These are phyloP conservation scores for Gandaritis pyraliata DNA, from an alignment of 2,888 invertebrate species.

Conservation along the genomic window DNA sequence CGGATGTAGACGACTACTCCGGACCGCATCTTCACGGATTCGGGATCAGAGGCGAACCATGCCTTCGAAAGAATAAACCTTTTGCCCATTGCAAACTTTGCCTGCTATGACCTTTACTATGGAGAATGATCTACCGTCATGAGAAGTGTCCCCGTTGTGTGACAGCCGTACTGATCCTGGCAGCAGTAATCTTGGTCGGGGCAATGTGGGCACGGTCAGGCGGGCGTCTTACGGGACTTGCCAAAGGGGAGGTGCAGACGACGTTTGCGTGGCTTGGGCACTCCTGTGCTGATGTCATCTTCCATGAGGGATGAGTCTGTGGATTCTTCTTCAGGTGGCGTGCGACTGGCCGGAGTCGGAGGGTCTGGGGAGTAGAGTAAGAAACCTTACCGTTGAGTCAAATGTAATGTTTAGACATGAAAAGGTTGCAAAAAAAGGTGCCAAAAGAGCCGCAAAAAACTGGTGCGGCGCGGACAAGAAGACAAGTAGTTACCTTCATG, in stretches of 20 bases:
- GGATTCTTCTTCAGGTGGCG: slow-evolving; percentile 87
- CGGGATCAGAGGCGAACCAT: too few species aligned
- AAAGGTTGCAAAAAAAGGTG: too few species aligned
- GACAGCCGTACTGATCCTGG: slow-evolving; percentile 29
- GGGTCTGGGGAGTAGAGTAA: slow-evolving; percentile 42
- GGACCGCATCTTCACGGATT: too few species aligned
- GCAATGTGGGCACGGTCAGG: slow-evolving; percentile 60
- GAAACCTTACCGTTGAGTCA: too few species aligned
- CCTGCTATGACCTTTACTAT: too few species aligned
- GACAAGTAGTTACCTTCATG: slow-evolving; percentile 61
- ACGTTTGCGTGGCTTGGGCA: slow-evolving; percentile 83
- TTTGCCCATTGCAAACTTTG: too few species aligned
- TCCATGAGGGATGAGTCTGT: slow-evolving; percentile 89
- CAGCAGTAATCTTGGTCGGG: slow-evolving; percentile 25
- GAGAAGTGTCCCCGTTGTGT: slow-evolving; percentile 1
- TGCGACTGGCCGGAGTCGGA: slow-evolving; percentile 65
- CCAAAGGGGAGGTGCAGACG: slow-evolving; percentile 87
- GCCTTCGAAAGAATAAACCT: too few species aligned
- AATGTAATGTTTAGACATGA: too few species aligned
- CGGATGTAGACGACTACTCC: too few species aligned
- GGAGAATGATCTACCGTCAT: not conserved
- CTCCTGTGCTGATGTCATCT: slow-evolving; percentile 71
- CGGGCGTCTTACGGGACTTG: slow-evolving; percentile 84
- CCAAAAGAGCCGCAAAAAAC: too few species aligned
- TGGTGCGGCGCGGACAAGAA: too few species aligned